Evolutionary conservation across 2,888 invertebrate species (phyloP).

Genomic region (Phortica okadai): DNA sequence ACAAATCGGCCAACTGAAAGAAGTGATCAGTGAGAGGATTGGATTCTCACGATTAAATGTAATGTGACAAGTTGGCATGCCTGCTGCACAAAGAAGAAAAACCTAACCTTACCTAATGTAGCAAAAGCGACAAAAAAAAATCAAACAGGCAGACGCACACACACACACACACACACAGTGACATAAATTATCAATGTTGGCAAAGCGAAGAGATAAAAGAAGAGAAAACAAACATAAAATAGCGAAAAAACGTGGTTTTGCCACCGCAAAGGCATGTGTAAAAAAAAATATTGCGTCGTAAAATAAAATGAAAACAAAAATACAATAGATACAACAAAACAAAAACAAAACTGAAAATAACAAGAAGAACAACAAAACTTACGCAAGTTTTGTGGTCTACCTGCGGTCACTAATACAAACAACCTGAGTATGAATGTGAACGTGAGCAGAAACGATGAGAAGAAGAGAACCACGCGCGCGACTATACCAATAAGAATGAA

Average conservation of each 20-base stretch:
- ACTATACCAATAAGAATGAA: not conserved
- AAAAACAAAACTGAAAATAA: conserved; percentile 22
- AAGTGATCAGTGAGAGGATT: not conserved
- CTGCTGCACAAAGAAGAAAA: conserved; percentile 56
- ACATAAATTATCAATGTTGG: conserved; percentile 20
- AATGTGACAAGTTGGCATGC: conserved; percentile 40
- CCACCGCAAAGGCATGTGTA: conserved; percentile 37
- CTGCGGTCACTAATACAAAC: not conserved
- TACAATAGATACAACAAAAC: conserved; percentile 38
- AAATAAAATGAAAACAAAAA: conserved; percentile 47
- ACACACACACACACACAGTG: conserved; percentile 34
- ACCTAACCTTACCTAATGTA: conserved; percentile 73
- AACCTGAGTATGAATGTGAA: no score
- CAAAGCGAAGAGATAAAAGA: conserved; percentile 28
- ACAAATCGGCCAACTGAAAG: no score
- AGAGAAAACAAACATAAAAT: conserved; percentile 9
- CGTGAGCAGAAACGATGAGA: not conserved
- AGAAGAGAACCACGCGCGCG: not conserved
- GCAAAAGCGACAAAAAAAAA: conserved; percentile 44
- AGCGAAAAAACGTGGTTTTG: conserved; percentile 62
- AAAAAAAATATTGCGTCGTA: conserved; percentile 61
- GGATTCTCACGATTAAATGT: not conserved
- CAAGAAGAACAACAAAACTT: conserved; percentile 31
- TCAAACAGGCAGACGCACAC: conserved; percentile 34
- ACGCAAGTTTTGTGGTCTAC: conserved; percentile 24